phyloP scores from a whole-genome alignment of 2,888 invertebrate genomes.

The Aphodius granarius region DNA sequence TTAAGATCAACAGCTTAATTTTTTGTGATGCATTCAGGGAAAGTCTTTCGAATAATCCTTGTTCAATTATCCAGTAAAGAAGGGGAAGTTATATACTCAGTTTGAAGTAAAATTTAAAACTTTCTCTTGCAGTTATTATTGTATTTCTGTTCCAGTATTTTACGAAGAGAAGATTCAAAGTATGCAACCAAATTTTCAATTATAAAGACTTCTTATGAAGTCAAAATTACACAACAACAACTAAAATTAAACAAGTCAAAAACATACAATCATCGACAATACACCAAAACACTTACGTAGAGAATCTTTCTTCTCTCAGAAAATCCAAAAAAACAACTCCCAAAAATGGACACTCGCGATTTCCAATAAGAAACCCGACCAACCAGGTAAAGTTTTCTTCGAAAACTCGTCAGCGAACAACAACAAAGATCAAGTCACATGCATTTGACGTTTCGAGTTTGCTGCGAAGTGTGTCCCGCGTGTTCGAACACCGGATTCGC shows the following conservation, averaged over 20 bases:
- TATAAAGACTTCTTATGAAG: too few relatives aligned
- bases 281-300: not conserved
- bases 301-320: not conserved
- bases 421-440: not conserved
- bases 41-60: too few relatives aligned
- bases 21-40: too few relatives aligned
- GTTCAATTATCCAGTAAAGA: too few relatives aligned
- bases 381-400: not conserved
- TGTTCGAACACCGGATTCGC: slow-evolving; percentile 2
- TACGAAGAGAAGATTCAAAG: too few relatives aligned
- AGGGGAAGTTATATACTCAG: too few relatives aligned
- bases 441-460: not conserved
- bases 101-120: too few relatives aligned
- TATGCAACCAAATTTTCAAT: too few relatives aligned
- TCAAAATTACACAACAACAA: not conserved
- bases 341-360: not conserved
- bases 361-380: not conserved
- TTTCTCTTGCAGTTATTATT: too few relatives aligned
- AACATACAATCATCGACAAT: not conserved
- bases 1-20: too few relatives aligned
- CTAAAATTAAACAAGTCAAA: not conserved
- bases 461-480: not conserved
- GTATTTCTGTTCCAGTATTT: too few relatives aligned
- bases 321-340: not conserved
- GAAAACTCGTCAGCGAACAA: not conserved